Percentiles rank a stretch among this genome's conserved stretches.
phyloP scores from a whole-genome alignment of 1,140 invertebrate species.

The Eurosta solidaginis region DNA sequence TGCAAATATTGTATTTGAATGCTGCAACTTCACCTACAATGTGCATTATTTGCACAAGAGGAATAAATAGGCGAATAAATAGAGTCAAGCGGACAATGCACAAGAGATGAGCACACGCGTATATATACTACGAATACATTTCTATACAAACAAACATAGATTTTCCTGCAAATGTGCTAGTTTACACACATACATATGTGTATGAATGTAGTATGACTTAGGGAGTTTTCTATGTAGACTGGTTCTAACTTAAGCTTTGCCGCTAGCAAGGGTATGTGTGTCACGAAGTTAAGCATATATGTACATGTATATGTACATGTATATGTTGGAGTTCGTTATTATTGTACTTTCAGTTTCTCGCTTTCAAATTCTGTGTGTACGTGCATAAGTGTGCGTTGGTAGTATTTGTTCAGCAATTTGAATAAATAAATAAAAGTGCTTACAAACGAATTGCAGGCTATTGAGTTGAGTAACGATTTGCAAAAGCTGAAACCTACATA shows the following conservation, averaged over 20 bases:
- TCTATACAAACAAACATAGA: not conserved
- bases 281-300: not conserved
- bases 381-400: not conserved
- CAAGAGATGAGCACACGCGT: not conserved
- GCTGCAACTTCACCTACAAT: not conserved
- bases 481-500: not conserved
- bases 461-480: not conserved
- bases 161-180: no score
- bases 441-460: not conserved
- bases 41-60: not conserved
- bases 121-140: not conserved
- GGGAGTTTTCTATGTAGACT: not conserved
- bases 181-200: no score
- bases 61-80: not conserved
- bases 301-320: no score
- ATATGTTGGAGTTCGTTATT: not conserved
- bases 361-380: not conserved
- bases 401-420: conserved; percentile 22
- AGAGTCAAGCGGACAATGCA: conserved; percentile 9
- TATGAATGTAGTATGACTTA: no score
- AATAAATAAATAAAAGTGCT: conserved; percentile 28
- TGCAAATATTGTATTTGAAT: conserved; percentile 7
- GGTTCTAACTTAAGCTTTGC: not conserved
- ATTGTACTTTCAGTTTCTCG: not conserved
- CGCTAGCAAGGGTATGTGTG: not conserved